Evolutionary conservation across 2,888 invertebrate genomes (phyloP).

Genomic region (Caenorhabditis wallacei): DNA sequence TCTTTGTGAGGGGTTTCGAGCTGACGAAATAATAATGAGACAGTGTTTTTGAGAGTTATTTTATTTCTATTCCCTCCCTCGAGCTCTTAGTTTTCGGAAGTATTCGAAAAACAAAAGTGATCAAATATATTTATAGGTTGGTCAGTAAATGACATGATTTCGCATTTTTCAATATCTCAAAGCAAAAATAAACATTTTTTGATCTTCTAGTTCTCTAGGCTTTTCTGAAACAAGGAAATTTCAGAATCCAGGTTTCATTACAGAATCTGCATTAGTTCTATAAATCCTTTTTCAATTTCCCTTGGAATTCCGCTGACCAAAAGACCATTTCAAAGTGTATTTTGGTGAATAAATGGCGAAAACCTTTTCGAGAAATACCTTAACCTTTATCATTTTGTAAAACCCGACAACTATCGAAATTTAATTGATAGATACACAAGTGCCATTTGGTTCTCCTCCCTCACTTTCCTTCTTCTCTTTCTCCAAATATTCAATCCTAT

Average conservation of each 20-base stretch:
- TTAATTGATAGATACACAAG: slow-evolving; percentile 51
- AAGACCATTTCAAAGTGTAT: too few species aligned
- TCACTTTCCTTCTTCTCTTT: background rate
- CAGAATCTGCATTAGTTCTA: too few species aligned
- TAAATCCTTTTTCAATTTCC: too few species aligned
- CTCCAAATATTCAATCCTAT: background rate
- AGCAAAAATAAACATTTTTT: background rate
- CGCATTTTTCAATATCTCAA: background rate
- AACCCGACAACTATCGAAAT: slow-evolving; percentile 15
- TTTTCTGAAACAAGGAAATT: too few species aligned
- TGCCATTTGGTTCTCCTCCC: slow-evolving; percentile 37
- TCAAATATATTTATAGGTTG: background rate
- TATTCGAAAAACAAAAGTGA: too few species aligned
- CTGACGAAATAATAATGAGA: background rate
- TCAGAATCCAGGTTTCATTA: too few species aligned
- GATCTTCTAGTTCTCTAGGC: too few species aligned
- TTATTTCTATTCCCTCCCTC: background rate
- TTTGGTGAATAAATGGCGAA: too few species aligned
- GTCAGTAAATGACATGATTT: background rate
- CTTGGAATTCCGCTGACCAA: too few species aligned
- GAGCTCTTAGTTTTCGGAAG: background rate
- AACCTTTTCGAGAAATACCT: background rate
- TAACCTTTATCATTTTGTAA: slow-evolving; percentile 10
- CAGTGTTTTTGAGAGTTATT: background rate
- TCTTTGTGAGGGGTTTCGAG: background rate